Base-by-base conservation (phyloP, 53 echinoderm and acorn worm species). In the Holothuria leucospilota region DNA sequence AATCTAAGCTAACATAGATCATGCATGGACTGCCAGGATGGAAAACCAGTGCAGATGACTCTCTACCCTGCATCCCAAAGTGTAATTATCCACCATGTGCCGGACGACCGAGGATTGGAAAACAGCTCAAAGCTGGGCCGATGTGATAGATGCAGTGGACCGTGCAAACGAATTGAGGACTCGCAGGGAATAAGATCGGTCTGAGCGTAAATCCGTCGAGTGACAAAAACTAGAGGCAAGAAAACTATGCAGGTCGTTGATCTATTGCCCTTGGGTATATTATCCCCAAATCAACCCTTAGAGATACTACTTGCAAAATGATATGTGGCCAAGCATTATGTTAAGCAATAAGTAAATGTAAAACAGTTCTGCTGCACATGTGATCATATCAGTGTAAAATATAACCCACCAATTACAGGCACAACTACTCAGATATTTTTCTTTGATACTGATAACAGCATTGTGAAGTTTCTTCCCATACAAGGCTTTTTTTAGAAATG, bases 241-340 rank as follows among this genome's bases (percentile, higher is more conserved):
- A 49, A 75, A 75, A 49, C 10, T 75, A 13, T 9, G 38, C 24
- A 49, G 75, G 75, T 75, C 75, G 75, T 75, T 75, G 75, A 75
- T 75, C 81, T 81, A 81, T 81, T 81, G 81, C 81, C 81, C 81
- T 38, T 81, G 62, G 81, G 60, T 81, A 81, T 81, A 81, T 81
- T 81, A 81, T 60, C 81, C 81, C 39, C 81, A 21, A 20, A 21
- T 75, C 75, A 75, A 26, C 56, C 56, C 8, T 56, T 18, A 18
- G 56, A 56, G 18, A 56, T 16, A 56, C 56, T 56, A 15, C 18
- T 16, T 56, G 56, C 56, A 56, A 16, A 56, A 15, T 16, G 56
- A 56, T 9, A 49, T 56, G 56, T 56, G 56, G 56, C 56, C 18
- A 56, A 13, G 56, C 56, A 56, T 56, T 16, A 56, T 56, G 15